phyloP scores from a whole-genome alignment of 2,113 vertebrate species.

The Gobius niger region DNA sequence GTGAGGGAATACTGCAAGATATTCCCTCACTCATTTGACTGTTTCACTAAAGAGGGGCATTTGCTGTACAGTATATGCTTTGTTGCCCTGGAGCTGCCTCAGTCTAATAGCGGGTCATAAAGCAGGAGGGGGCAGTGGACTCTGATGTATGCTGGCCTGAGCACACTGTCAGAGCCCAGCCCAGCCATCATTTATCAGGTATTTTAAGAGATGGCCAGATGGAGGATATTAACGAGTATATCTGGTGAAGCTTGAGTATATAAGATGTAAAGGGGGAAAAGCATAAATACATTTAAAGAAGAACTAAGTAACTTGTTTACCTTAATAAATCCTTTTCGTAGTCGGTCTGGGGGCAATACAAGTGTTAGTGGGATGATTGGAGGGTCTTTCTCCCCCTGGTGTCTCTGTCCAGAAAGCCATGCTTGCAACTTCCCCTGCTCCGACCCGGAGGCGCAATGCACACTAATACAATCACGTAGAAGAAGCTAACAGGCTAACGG shows the following conservation, averaged over 20 bases:
- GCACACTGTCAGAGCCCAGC: conserved; percentile 60
- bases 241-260: conserved; percentile 52
- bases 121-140: conserved; percentile 56
- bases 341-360: too few relatives aligned
- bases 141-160: conserved; percentile 73
- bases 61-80: conserved; percentile 67
- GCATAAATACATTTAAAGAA: too few relatives aligned
- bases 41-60: conserved; percentile 75
- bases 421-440: too few relatives aligned
- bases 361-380: too few relatives aligned
- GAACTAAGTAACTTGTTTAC: too few relatives aligned
- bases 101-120: conserved; percentile 63
- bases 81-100: conserved; percentile 67
- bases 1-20: conserved; percentile 59
- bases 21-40: conserved; percentile 71
- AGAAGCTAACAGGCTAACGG: too few relatives aligned
- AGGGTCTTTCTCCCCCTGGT: too few relatives aligned
- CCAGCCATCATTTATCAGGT: conserved; percentile 66
- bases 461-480: too few relatives aligned
- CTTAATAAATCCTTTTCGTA: too few relatives aligned
- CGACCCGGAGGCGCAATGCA: too few relatives aligned
- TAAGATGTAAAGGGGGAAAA: too few relatives aligned
- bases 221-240: conserved; percentile 70
- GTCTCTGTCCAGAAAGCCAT: too few relatives aligned
- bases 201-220: conserved; percentile 67